These are phyloP conservation scores for Rhynchophorus ferrugineus DNA, from an alignment of 1,140 invertebrate species.

Conservation along the genomic window DNA sequence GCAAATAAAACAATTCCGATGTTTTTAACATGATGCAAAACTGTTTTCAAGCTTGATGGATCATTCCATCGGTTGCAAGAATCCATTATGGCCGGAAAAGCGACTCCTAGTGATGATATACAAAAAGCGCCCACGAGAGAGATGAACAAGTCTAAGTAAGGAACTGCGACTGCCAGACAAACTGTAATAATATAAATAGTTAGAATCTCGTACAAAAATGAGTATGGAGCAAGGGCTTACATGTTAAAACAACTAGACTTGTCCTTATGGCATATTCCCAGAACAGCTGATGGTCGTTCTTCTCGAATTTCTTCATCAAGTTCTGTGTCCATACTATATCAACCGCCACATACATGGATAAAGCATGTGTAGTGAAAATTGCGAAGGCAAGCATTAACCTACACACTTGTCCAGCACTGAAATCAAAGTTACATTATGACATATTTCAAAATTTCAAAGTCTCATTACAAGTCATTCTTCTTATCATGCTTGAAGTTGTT, in stretches of 20 bases:
- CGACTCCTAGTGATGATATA: slow-evolving; percentile 74
- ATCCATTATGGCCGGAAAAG: slow-evolving; percentile 81
- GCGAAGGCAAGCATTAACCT: slow-evolving; percentile 69
- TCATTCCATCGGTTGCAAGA: slow-evolving; percentile 50
- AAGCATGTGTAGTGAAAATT: slow-evolving; percentile 75
- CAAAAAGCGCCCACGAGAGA: slow-evolving; percentile 83
- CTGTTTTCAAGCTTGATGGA: slow-evolving; percentile 40
- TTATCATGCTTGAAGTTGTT: too few species aligned
- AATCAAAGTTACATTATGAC: slow-evolving; percentile 55
- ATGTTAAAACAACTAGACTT: slow-evolving; percentile 61
- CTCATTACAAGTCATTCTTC: too few species aligned
- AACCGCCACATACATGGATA: slow-evolving; percentile 84
- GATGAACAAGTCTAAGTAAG: slow-evolving; percentile 80
- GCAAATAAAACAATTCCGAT: slow-evolving; percentile 60
- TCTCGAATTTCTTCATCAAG: slow-evolving; percentile 40
- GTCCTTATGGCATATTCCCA: slow-evolving; percentile 64
- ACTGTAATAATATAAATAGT: slow-evolving; percentile 46
- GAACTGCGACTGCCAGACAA: slow-evolving; percentile 67
- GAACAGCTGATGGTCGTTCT: slow-evolving; percentile 40
- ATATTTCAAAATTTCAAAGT: too few species aligned
- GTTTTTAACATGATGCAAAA: slow-evolving; percentile 56
- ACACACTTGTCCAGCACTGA: slow-evolving; percentile 63
- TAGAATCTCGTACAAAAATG: neutral
- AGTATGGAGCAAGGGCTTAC: slow-evolving; percentile 60
- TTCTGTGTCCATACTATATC: slow-evolving; percentile 79